These are phyloP conservation scores for Archaeoteleia sp. DNA, from an alignment of 2,888 invertebrate species.

Conservation along the genomic window DNA sequence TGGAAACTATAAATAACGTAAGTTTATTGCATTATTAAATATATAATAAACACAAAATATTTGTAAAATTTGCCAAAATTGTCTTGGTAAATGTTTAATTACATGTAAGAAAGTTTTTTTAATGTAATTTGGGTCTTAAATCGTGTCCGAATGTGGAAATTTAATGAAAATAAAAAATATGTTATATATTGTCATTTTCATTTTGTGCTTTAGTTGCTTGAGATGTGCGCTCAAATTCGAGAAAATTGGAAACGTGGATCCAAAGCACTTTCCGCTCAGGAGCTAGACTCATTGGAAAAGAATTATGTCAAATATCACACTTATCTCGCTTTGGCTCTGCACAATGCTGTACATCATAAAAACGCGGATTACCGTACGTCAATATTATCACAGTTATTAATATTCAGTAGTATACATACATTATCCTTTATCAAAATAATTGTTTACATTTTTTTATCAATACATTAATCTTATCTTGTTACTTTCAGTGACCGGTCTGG, in stretches of 20 bases:
- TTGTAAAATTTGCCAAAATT: too few relatives aligned
- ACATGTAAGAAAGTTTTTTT: too few relatives aligned
- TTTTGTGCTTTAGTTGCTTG: constrained; percentile 67
- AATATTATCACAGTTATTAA: not conserved
- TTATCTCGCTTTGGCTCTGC: constrained; percentile 68
- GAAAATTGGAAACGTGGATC: constrained; percentile 68
- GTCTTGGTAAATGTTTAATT: too few relatives aligned
- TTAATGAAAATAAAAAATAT: too few relatives aligned
- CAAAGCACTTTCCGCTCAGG: constrained; percentile 58
- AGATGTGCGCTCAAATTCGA: constrained; percentile 69
- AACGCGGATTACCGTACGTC: constrained; percentile 73
- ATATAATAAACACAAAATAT: too few relatives aligned
- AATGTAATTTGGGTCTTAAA: too few relatives aligned
- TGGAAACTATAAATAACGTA: constrained; percentile 39
- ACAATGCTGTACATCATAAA: constrained; percentile 67
- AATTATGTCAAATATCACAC: constrained; percentile 72
- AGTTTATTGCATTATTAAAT: constrained; percentile 7
- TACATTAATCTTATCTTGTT: constrained; percentile 50
- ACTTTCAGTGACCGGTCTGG: constrained; percentile 73
- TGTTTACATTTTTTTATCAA: not conserved
- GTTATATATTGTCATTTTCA: too few relatives aligned
- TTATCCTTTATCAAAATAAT: not conserved
- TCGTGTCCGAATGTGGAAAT: too few relatives aligned
- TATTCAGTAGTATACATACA: not conserved
- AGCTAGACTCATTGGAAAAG: constrained; percentile 66